phyloP scores from a whole-genome alignment of 2,797 vertebrate genomes.

The Alcedo atthis region DNA sequence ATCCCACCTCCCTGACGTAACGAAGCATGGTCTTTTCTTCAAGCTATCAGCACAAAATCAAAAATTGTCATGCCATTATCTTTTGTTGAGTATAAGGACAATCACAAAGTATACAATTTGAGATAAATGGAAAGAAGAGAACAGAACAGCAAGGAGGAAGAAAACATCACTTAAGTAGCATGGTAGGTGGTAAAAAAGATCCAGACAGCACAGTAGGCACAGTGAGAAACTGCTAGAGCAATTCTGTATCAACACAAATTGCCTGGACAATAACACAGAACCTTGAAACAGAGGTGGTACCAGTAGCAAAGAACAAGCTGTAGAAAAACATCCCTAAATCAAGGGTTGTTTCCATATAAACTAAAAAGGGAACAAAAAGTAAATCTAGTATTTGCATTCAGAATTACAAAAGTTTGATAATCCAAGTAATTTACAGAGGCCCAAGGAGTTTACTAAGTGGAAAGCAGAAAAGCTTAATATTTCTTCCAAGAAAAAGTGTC shows the following conservation, averaged over 20 bases:
- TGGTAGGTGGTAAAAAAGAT: neutral
- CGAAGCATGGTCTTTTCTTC: neutral
- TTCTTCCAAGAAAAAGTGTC: neutral
- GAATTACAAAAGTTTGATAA: neutral
- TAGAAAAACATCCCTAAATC: neutral
- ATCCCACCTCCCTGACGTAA: neutral
- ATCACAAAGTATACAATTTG: neutral
- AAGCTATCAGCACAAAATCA: neutral
- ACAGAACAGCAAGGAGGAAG: neutral
- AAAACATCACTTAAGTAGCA: neutral
- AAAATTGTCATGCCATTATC: accelerated
- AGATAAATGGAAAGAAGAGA: neutral
- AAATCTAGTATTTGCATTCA: neutral
- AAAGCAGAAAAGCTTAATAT: neutral
- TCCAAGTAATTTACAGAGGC: neutral
- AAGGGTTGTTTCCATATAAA: neutral
- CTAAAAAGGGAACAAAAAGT: neutral
- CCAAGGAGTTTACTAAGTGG: accelerated
- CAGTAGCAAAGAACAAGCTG: neutral
- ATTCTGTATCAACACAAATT: neutral
- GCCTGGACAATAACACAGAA: neutral
- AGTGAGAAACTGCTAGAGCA: neutral
- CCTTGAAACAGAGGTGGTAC: neutral
- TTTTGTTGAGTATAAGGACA: neutral
- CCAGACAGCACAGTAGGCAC: neutral